phyloP scores from a whole-genome alignment of 2,113 vertebrate species.

The Tychaedon coryphoeus region DNA sequence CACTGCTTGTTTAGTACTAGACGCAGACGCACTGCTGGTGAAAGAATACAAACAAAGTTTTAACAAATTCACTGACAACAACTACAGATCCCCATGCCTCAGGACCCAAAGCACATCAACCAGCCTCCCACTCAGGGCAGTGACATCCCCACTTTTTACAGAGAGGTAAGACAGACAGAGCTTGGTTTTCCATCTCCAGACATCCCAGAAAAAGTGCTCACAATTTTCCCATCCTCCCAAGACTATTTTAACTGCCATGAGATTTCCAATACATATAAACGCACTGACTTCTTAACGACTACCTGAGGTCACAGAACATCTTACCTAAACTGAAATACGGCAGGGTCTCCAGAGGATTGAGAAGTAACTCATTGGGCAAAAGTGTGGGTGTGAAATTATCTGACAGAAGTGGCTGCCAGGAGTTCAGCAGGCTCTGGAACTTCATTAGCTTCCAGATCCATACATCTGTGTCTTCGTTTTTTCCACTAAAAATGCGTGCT shows the following conservation, averaged over 20 bases:
- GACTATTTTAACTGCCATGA: background rate
- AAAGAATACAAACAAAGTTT: background rate
- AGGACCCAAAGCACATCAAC: background rate
- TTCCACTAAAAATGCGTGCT: background rate
- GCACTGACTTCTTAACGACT: background rate
- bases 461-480: background rate
- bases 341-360: background rate
- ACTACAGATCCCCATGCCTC: background rate
- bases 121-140: background rate
- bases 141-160: background rate
- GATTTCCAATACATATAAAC: background rate
- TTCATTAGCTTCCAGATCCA: background rate
- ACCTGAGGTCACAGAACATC: background rate
- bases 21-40: background rate
- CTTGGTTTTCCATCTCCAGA: background rate
- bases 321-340: background rate
- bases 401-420: background rate
- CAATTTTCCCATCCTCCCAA: background rate
- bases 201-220: background rate
- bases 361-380: background rate
- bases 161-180: background rate
- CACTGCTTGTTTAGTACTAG: background rate
- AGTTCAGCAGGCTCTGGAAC: background rate
- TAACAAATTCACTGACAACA: background rate
- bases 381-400: background rate